Conservation (phyloP, 2,888 invertebrate species). For the Schrankia costaestrigalis region DNA sequence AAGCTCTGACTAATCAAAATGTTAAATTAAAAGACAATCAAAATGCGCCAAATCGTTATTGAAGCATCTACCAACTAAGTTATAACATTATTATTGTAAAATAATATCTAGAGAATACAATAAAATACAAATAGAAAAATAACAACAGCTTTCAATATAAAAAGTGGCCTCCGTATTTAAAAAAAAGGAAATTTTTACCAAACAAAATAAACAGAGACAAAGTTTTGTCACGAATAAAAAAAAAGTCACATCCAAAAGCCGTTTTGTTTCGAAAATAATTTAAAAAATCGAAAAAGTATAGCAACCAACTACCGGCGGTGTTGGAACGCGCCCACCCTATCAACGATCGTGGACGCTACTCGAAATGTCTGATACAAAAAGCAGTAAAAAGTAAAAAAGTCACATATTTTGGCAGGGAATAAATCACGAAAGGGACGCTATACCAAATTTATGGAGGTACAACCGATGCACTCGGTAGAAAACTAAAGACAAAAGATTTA, state of each 20-base stretch:
- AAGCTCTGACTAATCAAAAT: too few species aligned
- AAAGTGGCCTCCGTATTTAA: too few species aligned
- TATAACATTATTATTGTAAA: too few species aligned
- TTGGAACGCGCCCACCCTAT: constrained; percentile 71
- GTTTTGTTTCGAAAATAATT: constrained; percentile 59
- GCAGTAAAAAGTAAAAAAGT: constrained; percentile 44
- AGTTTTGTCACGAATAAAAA: constrained; percentile 55
- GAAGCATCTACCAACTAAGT: too few species aligned
- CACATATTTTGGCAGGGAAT: constrained; percentile 79
- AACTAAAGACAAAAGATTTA: constrained; percentile 52
- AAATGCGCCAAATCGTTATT: too few species aligned
- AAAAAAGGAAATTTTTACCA: constrained; percentile 16
- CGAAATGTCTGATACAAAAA: constrained; percentile 69
- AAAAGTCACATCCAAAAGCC: constrained; percentile 49
- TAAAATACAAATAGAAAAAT: too few species aligned
- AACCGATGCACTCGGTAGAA: constrained; percentile 57
- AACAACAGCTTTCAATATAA: too few species aligned
- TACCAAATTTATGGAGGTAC: constrained; percentile 75
- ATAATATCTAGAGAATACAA: too few species aligned
- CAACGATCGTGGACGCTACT: constrained; percentile 76
- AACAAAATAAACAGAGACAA: constrained; percentile 13
- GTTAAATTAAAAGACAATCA: too few species aligned
- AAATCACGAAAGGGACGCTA: constrained; percentile 74
- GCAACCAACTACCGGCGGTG: constrained; percentile 72
- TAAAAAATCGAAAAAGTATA: constrained; percentile 54